Conservation (phyloP, 2,888 invertebrate genomes). For the Catocala sponsa region DNA sequence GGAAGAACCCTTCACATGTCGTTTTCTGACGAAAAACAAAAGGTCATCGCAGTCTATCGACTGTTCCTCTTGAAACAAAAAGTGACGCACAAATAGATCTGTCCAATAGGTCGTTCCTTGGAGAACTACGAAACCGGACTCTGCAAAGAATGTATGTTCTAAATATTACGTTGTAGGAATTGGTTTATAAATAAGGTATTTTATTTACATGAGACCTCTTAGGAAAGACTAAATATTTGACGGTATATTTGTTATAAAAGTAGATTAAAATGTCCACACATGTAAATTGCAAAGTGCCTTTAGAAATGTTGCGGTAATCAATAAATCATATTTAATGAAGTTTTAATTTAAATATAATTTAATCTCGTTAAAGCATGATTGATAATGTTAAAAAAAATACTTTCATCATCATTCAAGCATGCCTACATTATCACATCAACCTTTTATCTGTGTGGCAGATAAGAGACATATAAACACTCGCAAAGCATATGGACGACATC, state of each 20-base stretch:
- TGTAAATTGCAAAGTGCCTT: slow-evolving; percentile 63
- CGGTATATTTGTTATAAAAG: slow-evolving; percentile 6
- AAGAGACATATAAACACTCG: slow-evolving; percentile 5
- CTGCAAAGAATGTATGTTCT: slow-evolving; percentile 77
- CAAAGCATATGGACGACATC: slow-evolving; percentile 3
- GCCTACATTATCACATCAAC: too few species aligned
- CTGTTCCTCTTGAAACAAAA: slow-evolving; percentile 96
- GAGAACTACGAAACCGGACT: slow-evolving; percentile 96
- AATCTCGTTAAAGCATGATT: background rate
- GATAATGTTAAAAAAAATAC: background rate
- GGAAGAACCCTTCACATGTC: slow-evolving; percentile 95
- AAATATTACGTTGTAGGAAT: slow-evolving; percentile 22
- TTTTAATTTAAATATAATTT: slow-evolving; percentile 13
- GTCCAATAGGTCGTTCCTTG: slow-evolving; percentile 98
- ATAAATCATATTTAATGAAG: slow-evolving; percentile 5
- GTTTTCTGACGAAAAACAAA: slow-evolving; percentile 97
- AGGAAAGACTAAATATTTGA: slow-evolving; percentile 2
- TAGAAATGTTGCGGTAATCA: slow-evolving; percentile 32
- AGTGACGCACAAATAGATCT: slow-evolving; percentile 97
- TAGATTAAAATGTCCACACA: slow-evolving; percentile 12
- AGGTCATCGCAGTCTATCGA: slow-evolving; percentile 98
- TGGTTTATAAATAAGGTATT: slow-evolving; percentile 9
- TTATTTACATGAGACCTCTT: slow-evolving; percentile 1
- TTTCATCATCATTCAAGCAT: too few species aligned
- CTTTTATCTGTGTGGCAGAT: too few species aligned